Base-by-base conservation (phyloP, 2,797 vertebrate genomes). In the Varecia variegata region DNA sequence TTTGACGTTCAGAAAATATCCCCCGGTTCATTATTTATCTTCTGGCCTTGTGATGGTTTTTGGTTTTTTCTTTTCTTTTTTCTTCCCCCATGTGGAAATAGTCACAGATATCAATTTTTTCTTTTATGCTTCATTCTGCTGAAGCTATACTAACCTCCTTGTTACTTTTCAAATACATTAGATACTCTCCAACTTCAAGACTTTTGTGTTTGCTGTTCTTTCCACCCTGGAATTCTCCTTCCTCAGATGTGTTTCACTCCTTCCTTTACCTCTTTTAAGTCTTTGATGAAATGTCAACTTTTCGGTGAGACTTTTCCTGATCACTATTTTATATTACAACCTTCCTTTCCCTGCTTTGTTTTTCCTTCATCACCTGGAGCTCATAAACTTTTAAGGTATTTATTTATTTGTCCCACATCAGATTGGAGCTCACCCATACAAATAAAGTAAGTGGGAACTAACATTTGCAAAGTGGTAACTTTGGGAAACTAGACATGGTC, bases 371-470 rank as follows among this genome's bases (percentile, higher is more conserved):
- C 52, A 83, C 21, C 20, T 80, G 65, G 30, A 85, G 32, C 40
- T 84, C 23, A 52, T 52, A 88, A 15, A 52, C 38, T 80, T 90
- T 32, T 87, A 71, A 92, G 67, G 27, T 85, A 52, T 60, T 56
- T 87, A 23, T n/a, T 73, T 83, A 60, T 73, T 54, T 85, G 35
- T 96, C 60, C 76, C 47, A 86, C 30, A 87, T 87, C 71, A 71
- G 25, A 67, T 84, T 68, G 43, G 73, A 67, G 60, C 14, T 83
- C 65, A 93, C 30, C 20, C 67, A 65, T 38, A 79, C 62, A 47
- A 77, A 93, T 54, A 38, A 95, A 97, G 35, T 35, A 81, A 88
- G 54, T 91, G 52, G 45, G 30, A 90, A 88, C 84, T 88, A 73
- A 60, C 23, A 68, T 60, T 86, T 95, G 82, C 54, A 58, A 2